Evolutionary conservation across 2,797 vertebrate genomes (phyloP).

Genomic region (Oreonectes daqikongensis): DNA sequence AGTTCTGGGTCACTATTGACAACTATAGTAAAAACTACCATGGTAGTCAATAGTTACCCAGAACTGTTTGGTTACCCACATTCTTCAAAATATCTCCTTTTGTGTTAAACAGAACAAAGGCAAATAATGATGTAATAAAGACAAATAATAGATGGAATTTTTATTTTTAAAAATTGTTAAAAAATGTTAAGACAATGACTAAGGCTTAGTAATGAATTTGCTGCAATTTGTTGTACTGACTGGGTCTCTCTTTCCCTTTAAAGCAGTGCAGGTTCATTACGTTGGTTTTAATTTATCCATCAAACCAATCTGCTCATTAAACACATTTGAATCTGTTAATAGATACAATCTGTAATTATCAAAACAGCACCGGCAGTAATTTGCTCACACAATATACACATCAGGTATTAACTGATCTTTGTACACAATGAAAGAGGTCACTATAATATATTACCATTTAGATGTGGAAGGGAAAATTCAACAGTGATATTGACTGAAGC

Average conservation of each 20-base stretch:
- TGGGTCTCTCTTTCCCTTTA: background rate
- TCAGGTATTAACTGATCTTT: conserved; percentile 20
- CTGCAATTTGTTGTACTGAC: background rate
- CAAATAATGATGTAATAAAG: too few species aligned
- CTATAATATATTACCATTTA: background rate
- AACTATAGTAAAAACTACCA: too few species aligned
- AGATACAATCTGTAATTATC: conserved; percentile 35
- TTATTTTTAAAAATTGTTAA: background rate
- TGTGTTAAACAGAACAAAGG: too few species aligned
- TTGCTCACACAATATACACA: conserved; percentile 22
- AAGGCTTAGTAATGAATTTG: conserved; percentile 2
- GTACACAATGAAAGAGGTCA: conserved; percentile 27
- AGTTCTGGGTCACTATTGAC: too few species aligned
- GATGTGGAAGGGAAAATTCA: background rate
- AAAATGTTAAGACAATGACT: background rate
- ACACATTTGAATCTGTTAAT: conserved; percentile 36
- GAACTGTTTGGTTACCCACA: too few species aligned
- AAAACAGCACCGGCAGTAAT: conserved; percentile 30
- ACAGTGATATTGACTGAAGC: background rate
- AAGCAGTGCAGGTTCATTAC: background rate
- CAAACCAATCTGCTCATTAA: conserved; percentile 37
- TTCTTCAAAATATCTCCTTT: too few species aligned
- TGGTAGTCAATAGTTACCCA: too few species aligned
- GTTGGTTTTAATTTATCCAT: conserved; percentile 38
- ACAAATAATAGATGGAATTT: too few species aligned